Evolutionary conservation across 2,797 vertebrate species (phyloP), one percentile per base, ranked within the genome.

Genomic region (Glyptemys insculpta): DNA sequence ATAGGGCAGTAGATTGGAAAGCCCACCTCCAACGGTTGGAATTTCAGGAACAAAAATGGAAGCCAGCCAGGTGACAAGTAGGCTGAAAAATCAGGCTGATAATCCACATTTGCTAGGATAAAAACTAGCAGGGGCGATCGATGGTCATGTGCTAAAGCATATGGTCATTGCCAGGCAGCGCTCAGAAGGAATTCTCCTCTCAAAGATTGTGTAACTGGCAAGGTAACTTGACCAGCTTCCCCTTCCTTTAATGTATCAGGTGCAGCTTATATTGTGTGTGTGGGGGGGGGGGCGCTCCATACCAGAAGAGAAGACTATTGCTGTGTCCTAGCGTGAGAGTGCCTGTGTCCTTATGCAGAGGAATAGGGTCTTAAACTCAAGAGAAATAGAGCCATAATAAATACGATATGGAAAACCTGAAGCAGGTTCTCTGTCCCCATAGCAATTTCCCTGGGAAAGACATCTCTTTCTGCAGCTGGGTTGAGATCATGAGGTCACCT

Each of bases 121-220:
- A 91, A 56, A 72, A 54, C 19, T 41, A 92, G 54, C 62, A 47
- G 10, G 8, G 5, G 27, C 15, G 41, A 81, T 4, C 19, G 37
- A 25, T 21, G 59, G 5, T n/a, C 21, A 74, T 15, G 86, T 41
- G 5, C 65, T 41, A 25, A 25, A 54, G 59, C 84, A 19, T 19
- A 47, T 16, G 74, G 44, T 54, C 31, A 21, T 49, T 74, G 52
- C 8, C 27, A 83, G 78, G 53, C 50, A 31, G 54, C 87, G 44
- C 27, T 76, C 25, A 49, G 74, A 81, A 79, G 44, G 23, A 16
- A 87, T 80, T 59, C 86, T 56, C 34, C 23, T 88, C 88, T 81
- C 44, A 47, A 59, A 53, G n/a, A 8, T 0, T 0, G n/a, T 15
- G 44, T 2, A 53, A 53, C 5, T 80, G 25, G 81, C 3, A 9